Conservation (phyloP, 2,888 invertebrate species). For the Lepidocyrtoides sp. region DNA sequence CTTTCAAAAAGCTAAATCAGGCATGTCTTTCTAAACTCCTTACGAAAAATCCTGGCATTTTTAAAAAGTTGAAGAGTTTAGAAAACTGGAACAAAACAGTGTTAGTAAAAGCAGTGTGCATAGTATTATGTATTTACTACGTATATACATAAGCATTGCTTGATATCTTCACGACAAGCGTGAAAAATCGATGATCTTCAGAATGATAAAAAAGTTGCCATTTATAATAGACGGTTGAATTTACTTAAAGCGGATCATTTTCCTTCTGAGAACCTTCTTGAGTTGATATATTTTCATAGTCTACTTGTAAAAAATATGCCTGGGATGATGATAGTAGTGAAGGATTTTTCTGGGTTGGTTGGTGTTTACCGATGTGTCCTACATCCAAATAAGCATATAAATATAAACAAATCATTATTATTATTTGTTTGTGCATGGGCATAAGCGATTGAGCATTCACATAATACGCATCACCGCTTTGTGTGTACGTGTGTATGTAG, state of each 20-base stretch:
- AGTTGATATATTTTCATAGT: not conserved
- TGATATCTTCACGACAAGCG: conserved; percentile 8
- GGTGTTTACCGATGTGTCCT: conserved; percentile 23
- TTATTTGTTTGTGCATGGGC: conserved; percentile 17
- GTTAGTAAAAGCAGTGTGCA: no score
- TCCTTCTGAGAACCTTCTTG: not conserved
- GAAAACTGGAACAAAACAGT: conserved; percentile 40
- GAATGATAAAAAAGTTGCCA: not conserved
- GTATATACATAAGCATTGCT: not conserved
- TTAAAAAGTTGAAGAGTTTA: not conserved
- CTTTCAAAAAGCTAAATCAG: not conserved
- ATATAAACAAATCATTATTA: conserved; percentile 31
- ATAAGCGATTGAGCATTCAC: conserved; percentile 18
- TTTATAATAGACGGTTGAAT: not conserved
- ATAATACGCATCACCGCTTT: conserved; percentile 5
- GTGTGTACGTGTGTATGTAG: not conserved
- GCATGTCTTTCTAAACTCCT: not conserved
- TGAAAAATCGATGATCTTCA: conserved; percentile 28
- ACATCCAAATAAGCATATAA: conserved; percentile 12
- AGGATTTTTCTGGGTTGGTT: conserved; percentile 33
- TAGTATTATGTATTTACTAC: not conserved
- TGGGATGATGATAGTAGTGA: not conserved
- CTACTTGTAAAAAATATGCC: not conserved
- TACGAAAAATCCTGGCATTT: not conserved
- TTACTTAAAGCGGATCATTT: not conserved